Percentiles rank a stretch among this genome's conserved stretches.
These are phyloP conservation scores for Montipora sp. DNA, from an alignment of 64 coral and sea anemone genomes.

Conservation along the genomic window DNA sequence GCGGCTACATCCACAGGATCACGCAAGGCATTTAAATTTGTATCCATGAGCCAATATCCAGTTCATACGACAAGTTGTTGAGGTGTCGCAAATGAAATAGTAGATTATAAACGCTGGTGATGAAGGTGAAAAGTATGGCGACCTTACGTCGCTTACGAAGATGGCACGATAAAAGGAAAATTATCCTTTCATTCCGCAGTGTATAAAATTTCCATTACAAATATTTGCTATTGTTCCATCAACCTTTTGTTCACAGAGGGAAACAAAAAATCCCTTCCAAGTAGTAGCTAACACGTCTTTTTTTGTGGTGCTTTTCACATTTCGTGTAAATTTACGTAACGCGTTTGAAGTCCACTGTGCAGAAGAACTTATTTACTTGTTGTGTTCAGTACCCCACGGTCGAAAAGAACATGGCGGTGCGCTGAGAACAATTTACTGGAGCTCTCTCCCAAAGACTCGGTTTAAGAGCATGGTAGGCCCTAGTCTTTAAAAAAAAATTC, in stretches of 20 bases:
- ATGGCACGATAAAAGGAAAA: too few relatives aligned
- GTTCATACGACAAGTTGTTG: background rate
- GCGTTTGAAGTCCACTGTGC: slow-evolving; percentile 8
- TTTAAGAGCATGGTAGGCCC: slow-evolving; percentile 2
- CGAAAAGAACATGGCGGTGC: background rate
- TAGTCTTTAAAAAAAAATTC: too few relatives aligned
- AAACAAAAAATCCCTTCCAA: background rate
- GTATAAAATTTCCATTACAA: background rate
- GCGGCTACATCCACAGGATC: slow-evolving; percentile 7
- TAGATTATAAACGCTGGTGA: too few relatives aligned
- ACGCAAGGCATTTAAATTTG: slow-evolving; percentile 1
- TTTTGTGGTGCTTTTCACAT: background rate
- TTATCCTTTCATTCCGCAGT: background rate
- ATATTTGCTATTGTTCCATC: background rate
- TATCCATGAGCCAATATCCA: slow-evolving; percentile 15
- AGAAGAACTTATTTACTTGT: background rate
- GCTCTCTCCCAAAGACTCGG: background rate
- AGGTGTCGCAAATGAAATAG: too few relatives aligned
- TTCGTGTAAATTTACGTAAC: background rate
- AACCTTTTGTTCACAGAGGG: background rate
- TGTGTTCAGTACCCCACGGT: background rate
- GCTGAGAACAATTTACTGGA: too few relatives aligned
- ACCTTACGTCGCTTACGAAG: too few relatives aligned
- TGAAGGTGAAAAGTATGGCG: too few relatives aligned
- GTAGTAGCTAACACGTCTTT: background rate